A percentile compares a stretch with the other conserved stretches of the same genome.
These are phyloP conservation scores for Hemibates koningsi DNA, from an alignment of 2,113 vertebrate species.

Conservation along the genomic window DNA sequence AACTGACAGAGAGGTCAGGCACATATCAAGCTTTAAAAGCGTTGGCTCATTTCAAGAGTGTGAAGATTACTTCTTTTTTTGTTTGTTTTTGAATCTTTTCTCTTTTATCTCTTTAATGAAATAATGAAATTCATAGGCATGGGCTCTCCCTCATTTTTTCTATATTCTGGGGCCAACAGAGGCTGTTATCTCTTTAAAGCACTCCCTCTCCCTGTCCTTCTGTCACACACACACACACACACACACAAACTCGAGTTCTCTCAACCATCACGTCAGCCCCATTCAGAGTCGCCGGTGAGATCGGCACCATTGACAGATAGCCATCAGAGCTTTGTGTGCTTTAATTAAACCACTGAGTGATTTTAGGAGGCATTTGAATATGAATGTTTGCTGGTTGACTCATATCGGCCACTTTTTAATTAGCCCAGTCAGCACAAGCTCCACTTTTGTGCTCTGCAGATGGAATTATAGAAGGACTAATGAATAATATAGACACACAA, in stretches of 20 bases:
- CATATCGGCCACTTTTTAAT: slow-evolving; percentile 69
- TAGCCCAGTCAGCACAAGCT: slow-evolving; percentile 51
- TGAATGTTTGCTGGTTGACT: slow-evolving; percentile 62
- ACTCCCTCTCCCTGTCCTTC: slow-evolving; percentile 19
- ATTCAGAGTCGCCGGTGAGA: slow-evolving; percentile 40
- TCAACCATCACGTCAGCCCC: slow-evolving; percentile 29
- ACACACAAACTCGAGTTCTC: neutral
- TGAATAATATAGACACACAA: slow-evolving; percentile 9
- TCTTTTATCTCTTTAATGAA: neutral
- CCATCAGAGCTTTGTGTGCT: slow-evolving; percentile 69
- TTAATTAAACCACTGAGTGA: slow-evolving; percentile 69
- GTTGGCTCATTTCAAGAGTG: neutral
- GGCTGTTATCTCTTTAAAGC: slow-evolving; percentile 60
- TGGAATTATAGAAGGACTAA: slow-evolving; percentile 27
- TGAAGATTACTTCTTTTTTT: neutral
- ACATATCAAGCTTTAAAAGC: neutral
- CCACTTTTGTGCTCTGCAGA: slow-evolving; percentile 10
- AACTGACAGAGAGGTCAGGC: neutral
- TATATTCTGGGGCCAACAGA: neutral
- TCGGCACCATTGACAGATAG: slow-evolving; percentile 67
- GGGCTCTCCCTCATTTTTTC: neutral
- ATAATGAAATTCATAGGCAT: neutral
- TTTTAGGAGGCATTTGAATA: slow-evolving; percentile 56
- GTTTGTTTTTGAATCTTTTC: neutral
- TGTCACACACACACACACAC: neutral